Evolutionary conservation across 2,797 vertebrate genomes (phyloP).

Genomic region (Manis javanica): DNA sequence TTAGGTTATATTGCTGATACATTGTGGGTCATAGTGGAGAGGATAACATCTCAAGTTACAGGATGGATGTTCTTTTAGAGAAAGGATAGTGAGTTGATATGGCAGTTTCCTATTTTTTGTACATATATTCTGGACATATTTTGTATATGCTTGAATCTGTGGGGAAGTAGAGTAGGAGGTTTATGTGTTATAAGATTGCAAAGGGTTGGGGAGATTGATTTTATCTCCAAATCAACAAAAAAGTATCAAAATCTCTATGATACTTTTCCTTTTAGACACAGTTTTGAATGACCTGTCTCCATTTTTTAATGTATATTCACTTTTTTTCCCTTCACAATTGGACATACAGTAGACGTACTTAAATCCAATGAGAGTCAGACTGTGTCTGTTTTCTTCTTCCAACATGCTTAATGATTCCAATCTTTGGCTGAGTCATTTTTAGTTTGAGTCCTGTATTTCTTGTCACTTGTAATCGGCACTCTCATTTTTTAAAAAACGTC

Average conservation of each 20-base stretch:
- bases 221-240: background rate
- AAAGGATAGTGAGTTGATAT: background rate
- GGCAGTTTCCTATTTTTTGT: background rate
- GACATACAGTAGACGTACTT: background rate
- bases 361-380: background rate
- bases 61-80: background rate
- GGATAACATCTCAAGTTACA: background rate
- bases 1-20: background rate
- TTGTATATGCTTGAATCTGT: background rate
- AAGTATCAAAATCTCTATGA: background rate
- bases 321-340: slow-evolving; percentile 2
- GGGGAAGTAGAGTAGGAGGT: background rate
- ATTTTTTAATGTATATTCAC: background rate
- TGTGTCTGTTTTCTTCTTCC: background rate
- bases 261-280: background rate
- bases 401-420: background rate
- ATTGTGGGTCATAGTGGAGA: background rate
- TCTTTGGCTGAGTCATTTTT: slow-evolving; percentile 35
- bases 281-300: background rate
- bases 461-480: background rate
- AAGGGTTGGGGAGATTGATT: background rate
- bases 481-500: background rate
- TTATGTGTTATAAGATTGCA: background rate
- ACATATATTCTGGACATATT: background rate
- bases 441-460: slow-evolving; percentile 29